Evolutionary conservation across 2,797 vertebrate genomes (phyloP), one percentile per base, ranked within the genome.

Genomic region (Euphonia xanthogaster): DNA sequence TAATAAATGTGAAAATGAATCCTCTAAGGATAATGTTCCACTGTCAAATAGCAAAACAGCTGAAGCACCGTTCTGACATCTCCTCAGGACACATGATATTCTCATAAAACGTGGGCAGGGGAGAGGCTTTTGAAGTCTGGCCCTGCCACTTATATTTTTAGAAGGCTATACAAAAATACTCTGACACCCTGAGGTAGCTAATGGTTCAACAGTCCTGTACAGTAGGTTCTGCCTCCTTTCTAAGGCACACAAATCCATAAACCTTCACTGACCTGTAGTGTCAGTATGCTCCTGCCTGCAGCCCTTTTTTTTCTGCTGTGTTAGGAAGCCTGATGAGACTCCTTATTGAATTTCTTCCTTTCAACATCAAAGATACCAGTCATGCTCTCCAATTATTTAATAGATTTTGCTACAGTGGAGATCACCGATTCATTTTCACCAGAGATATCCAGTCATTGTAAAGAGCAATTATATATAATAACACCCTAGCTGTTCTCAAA

Each of bases 361-460:
- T 96, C 93, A 96, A 94, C 94, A 97, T 96, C 94, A 97, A 97
- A 97, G 90, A 62, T 72, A 94, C 71, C 94, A 96, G 72, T 95
- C 82, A 78, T 74, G 91, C 91, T 96, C 96, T 97, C 97, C 96
- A 97, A 96, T 97, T 97, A 97, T 97, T 96, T 96, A 97, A 98
- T 97, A 97, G 96, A 97, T 97, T 98, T 95, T 96, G 92, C 93
- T 95, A 81, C 91, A 91, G 89, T 94, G 86, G 92, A 67, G 79
- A 97, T 88, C 93, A 93, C 95, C 35, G 77, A 95, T 97, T 97
- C 95, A 94, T 97, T 97, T 97, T 96, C 90, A 93, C 93, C 40
- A 55, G 81, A 92, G 93, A 96, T 73, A 97, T 35, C 73, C 79
- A 97, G 96, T 68, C 93, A 97, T 96, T 97, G 87, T 97, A 97